phyloP scores from a whole-genome alignment of 1,140 invertebrate genomes.

The Adelges cooleyi region DNA sequence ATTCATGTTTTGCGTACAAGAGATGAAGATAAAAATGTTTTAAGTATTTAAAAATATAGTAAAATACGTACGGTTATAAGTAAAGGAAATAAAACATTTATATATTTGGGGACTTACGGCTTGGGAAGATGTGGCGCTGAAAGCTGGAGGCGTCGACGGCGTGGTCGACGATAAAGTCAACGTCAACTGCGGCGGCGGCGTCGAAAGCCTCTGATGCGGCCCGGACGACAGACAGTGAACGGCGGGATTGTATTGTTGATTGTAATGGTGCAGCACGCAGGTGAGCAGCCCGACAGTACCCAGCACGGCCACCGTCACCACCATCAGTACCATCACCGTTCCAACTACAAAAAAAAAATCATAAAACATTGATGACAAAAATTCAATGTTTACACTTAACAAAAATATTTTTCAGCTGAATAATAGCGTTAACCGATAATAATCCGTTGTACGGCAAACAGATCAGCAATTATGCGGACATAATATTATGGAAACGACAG shows the following conservation, averaged over 20 bases:
- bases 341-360: constrained; percentile 10
- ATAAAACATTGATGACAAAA: too few species aligned
- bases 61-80: too few species aligned
- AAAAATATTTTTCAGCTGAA: too few species aligned
- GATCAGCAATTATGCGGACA: too few species aligned
- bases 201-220: neutral
- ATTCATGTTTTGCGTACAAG: too few species aligned
- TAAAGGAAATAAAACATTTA: too few species aligned
- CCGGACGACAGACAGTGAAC: neutral
- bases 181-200: neutral
- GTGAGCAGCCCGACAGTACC: constrained; percentile 27
- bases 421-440: too few species aligned
- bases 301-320: constrained; percentile 26
- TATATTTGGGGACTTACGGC: neutral
- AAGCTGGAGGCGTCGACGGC: neutral
- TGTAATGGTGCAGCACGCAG: constrained; percentile 24
- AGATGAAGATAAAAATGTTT: too few species aligned
- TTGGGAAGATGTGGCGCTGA: neutral
- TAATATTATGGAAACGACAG: too few species aligned
- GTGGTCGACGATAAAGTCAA: neutral
- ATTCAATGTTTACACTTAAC: too few species aligned
- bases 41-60: too few species aligned
- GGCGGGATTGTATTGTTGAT: constrained; percentile 17
- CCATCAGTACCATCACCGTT: constrained; percentile 28
- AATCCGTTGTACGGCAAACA: too few species aligned